These are phyloP conservation scores for Arge pagana DNA, from an alignment of 2,888 invertebrate genomes.

Conservation along the genomic window DNA sequence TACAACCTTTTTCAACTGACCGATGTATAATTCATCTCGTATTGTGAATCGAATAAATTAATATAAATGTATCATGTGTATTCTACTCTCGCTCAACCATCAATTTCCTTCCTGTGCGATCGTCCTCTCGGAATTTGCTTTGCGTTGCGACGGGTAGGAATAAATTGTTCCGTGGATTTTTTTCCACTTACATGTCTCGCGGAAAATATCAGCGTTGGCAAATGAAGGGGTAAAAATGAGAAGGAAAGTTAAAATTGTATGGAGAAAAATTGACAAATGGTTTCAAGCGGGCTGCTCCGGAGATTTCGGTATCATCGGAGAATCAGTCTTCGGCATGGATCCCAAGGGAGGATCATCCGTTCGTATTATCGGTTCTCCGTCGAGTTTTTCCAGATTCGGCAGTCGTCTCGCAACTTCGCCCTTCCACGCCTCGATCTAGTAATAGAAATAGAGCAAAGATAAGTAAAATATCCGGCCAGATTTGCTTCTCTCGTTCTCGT, in stretches of 20 bases:
- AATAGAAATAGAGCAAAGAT: conserved; percentile 67
- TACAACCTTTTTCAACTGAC: conserved; percentile 24
- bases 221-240: neutral
- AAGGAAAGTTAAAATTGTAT: neutral
- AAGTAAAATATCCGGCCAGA: neutral
- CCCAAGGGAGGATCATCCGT: conserved; percentile 46
- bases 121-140: too few relatives aligned
- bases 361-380: conserved; percentile 78
- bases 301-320: conserved; percentile 26
- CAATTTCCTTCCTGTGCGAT: neutral
- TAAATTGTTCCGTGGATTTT: too few relatives aligned
- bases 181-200: too few relatives aligned
- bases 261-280: neutral
- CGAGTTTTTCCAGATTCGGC: conserved; percentile 78
- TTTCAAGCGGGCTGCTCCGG: conserved; percentile 23
- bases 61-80: conserved; percentile 39
- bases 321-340: conserved; percentile 30
- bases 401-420: conserved; percentile 73
- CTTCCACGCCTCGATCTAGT: conserved; percentile 71
- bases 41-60: conserved; percentile 47
- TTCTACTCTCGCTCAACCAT: neutral
- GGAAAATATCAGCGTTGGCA: neutral
- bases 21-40: conserved; percentile 46
- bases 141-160: too few relatives aligned
- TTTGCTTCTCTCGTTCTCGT: neutral